These are phyloP conservation scores for Drosophila nannoptera DNA, from an alignment of 1,140 invertebrate genomes.

Conservation along the genomic window DNA sequence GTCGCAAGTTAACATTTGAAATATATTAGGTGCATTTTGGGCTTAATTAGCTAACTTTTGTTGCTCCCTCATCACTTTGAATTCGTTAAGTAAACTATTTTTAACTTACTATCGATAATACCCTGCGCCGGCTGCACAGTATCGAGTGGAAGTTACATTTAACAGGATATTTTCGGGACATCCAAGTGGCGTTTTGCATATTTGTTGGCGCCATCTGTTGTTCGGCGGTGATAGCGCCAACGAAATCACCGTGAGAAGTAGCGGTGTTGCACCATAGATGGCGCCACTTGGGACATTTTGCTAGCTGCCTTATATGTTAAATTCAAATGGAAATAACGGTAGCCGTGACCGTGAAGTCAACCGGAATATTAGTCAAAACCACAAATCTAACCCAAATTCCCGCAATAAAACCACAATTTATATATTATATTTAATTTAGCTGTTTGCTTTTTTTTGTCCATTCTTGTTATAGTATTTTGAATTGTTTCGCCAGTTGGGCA, in stretches of 20 bases:
- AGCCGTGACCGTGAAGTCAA: too few relatives aligned
- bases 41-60: neutral
- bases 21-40: neutral
- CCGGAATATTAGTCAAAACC: too few relatives aligned
- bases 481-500: slow-evolving; percentile 55
- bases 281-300: neutral
- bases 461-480: slow-evolving; percentile 63
- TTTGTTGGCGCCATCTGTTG: slow-evolving; percentile 1
- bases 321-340: too few relatives aligned
- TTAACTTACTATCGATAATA: slow-evolving; percentile 5
- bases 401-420: slow-evolving; percentile 28
- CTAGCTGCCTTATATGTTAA: too few relatives aligned
- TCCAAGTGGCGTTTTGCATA: neutral
- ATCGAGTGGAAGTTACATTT: neutral
- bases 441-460: slow-evolving; percentile 29
- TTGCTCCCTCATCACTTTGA: neutral
- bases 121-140: neutral
- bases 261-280: neutral
- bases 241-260: too few relatives aligned
- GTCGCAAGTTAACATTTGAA: neutral
- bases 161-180: slow-evolving; percentile 7
- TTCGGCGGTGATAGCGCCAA: neutral
- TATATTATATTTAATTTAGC: slow-evolving; percentile 31
- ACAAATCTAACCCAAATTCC: neutral
- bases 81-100: neutral